Evolutionary conservation across 2,113 vertebrate genomes (phyloP), one percentile per base, ranked within the genome.

Genomic region (Perccottus glenii): DNA sequence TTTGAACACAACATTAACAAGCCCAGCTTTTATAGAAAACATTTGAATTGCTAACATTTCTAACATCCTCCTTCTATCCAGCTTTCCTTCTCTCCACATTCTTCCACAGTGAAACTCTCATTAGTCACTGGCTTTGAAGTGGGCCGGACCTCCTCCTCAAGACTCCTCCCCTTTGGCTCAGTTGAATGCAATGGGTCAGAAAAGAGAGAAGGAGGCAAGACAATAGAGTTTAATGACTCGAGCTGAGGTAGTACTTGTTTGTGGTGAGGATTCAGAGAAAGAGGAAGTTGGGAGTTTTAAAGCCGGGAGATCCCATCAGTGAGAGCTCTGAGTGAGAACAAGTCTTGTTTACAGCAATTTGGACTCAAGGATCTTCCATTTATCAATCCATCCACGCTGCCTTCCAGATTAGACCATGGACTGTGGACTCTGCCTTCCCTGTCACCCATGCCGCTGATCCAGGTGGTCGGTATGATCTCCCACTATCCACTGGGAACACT

Each of bases 141-240:
- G 67, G 80, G 84, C 42, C 2, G 77, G 77, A 60, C 69, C 62
- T 59, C 12, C 9, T 0, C 56, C 12, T 60, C 33, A 9, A 47
- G 70, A 44, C 75, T 68, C 83, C 85, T 75, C 87, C 87, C 80
- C 33, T 67, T 49, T 73, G 40, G 67, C 69, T 36, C 33, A 52
- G 74, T 72, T 84, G 78, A 75, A 84, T 70, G 84, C 62, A 67
- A 68, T 67, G 74, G 75, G 65, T 19, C 67, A 81, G 52, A 63
- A 46, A 64, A 68, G 49, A 77, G 55, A 77, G 69, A 70, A 51
- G 74, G 61, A 66, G 64, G 75, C 76, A 27, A 83, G 82, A 92
- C 88, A 91, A 92, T 88, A 91, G 89, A 82, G 70, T 87, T 88
- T 81, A 92, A 90, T 90, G 89, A 91, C 82, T 88, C 78, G 64